Percentiles rank a stretch among this genome's conserved stretches.
phyloP scores from a whole-genome alignment of 2,113 vertebrate genomes.

The Drymodes brunneopygia region DNA sequence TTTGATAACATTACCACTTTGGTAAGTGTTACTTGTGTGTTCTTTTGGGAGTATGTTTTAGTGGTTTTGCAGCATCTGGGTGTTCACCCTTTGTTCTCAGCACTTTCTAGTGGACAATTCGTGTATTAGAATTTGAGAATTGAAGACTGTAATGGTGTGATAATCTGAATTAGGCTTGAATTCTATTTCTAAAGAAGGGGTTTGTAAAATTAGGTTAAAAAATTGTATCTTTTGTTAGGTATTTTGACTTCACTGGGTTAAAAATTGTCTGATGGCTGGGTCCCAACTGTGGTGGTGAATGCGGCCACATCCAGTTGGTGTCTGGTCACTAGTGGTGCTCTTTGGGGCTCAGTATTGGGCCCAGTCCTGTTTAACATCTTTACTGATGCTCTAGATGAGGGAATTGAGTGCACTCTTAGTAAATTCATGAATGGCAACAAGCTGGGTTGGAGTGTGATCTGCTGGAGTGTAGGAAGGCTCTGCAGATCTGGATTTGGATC shows the following conservation, averaged over 20 bases:
- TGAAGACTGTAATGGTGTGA: not conserved
- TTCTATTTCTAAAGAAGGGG: not conserved
- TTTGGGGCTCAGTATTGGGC: not conserved
- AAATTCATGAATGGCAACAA: not conserved
- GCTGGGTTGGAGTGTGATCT: not conserved
- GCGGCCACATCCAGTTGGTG: not conserved
- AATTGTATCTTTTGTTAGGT: not conserved
- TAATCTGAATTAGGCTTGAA: not conserved
- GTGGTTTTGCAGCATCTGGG: not conserved
- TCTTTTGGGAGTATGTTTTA: not conserved
- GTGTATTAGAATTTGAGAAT: not conserved
- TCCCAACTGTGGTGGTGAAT: not conserved
- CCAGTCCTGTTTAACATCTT: not conserved
- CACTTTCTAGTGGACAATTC: not conserved
- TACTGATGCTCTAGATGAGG: not conserved
- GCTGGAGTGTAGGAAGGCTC: not conserved
- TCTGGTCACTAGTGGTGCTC: not conserved
- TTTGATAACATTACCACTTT: not conserved
- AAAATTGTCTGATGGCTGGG: accelerated
- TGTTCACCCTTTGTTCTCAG: not conserved
- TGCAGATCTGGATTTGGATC: not conserved
- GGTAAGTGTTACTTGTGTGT: not conserved
- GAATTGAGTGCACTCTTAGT: not conserved
- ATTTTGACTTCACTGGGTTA: not conserved
- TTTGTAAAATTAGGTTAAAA: not conserved